These are phyloP conservation scores for Typhlichthys eigenmanni DNA, from an alignment of 2,797 vertebrate genomes.

Conservation along the genomic window DNA sequence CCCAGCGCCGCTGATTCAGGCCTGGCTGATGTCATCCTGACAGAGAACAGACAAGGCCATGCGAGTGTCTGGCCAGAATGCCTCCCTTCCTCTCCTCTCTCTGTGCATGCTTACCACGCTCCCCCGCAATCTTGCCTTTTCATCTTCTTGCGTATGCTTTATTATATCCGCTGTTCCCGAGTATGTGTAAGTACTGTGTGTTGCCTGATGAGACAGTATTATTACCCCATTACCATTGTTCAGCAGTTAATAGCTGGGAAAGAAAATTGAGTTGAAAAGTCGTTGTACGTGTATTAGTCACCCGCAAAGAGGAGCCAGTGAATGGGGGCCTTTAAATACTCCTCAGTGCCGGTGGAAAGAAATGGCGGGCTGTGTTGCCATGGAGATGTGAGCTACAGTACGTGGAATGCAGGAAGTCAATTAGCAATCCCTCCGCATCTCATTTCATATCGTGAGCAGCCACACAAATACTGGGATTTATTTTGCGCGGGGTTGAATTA, in stretches of 20 bases:
- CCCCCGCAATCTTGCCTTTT: conserved; percentile 27
- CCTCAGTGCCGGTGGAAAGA: conserved; percentile 3
- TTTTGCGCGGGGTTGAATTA: neutral
- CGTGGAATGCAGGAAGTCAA: conserved; percentile 78
- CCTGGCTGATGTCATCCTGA: conserved; percentile 71
- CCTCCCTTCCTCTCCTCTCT: conserved; percentile 20
- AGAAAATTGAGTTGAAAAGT: conserved; percentile 29
- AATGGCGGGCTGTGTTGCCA: conserved; percentile 70
- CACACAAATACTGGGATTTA: neutral
- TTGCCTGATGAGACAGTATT: conserved; percentile 55
- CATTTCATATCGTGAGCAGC: conserved; percentile 53
- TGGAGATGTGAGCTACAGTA: conserved; percentile 65
- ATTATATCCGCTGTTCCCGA: conserved; percentile 30
- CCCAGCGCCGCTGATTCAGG: conserved; percentile 48
- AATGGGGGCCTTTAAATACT: conserved; percentile 24
- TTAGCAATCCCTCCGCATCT: conserved; percentile 77
- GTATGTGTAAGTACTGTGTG: conserved; percentile 43
- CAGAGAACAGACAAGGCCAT: conserved; percentile 67
- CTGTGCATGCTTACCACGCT: conserved; percentile 31
- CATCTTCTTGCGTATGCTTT: conserved; percentile 30
- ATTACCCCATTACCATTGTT: conserved; percentile 39
- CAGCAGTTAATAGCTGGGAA: conserved; percentile 35
- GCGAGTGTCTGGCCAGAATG: conserved; percentile 62
- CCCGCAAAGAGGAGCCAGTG: conserved; percentile 27
- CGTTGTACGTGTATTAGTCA: conserved; percentile 44